These are phyloP conservation scores for Phylloscopus trochiloides DNA, from an alignment of 2,113 vertebrate species.

Conservation along the genomic window DNA sequence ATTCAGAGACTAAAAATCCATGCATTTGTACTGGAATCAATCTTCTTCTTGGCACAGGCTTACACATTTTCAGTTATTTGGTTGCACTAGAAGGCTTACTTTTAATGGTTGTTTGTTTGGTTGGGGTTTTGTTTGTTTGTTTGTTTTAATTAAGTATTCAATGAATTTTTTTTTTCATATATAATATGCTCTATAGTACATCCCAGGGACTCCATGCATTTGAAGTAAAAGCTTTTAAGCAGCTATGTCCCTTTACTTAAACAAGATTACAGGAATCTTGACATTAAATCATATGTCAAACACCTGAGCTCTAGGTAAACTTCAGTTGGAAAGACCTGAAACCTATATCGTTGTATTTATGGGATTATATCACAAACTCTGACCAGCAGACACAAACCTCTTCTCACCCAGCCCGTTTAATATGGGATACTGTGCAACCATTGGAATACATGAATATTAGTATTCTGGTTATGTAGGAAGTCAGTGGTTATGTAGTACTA, in stretches of 20 bases:
- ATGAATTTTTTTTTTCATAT: background rate
- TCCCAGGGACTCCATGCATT: background rate
- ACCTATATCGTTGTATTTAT: background rate
- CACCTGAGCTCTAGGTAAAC: background rate
- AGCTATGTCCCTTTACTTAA: background rate
- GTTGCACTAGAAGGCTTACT: background rate
- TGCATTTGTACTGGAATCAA: background rate
- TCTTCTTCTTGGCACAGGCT: background rate
- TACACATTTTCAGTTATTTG: background rate
- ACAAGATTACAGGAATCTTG: background rate
- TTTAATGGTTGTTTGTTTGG: background rate
- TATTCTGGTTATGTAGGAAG: background rate
- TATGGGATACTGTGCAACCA: background rate
- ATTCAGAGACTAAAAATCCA: background rate
- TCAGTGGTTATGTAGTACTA: background rate
- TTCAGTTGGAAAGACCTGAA: background rate
- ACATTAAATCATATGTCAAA: background rate
- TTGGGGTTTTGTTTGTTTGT: too few relatives aligned
- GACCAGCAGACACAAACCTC: background rate
- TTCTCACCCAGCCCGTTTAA: background rate
- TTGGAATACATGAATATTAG: background rate
- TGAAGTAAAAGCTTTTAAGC: background rate
- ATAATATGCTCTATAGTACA: rapidly evolving
- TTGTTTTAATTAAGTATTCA: background rate
- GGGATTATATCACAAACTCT: background rate